Conservation (phyloP, 2,797 vertebrate genomes). For the Microtus agrestis region DNA sequence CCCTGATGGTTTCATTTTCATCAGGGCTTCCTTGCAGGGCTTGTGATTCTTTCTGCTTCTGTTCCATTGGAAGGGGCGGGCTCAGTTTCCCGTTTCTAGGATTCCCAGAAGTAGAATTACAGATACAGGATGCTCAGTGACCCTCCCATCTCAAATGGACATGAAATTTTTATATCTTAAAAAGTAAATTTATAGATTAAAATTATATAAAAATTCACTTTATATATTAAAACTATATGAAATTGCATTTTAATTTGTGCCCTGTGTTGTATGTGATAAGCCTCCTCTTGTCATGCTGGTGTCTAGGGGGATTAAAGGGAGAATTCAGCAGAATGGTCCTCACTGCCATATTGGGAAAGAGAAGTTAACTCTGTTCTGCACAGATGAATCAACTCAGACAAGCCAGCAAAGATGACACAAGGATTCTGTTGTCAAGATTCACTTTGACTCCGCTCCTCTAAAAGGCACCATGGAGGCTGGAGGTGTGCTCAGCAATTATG, state of each 20-base stretch:
- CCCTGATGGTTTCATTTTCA: background rate
- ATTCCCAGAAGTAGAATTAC: background rate
- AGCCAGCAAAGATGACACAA: background rate
- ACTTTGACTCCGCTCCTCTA: background rate
- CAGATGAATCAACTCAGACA: background rate
- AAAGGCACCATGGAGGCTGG: background rate
- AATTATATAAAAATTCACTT: background rate
- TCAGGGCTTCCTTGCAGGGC: background rate
- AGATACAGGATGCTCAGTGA: background rate
- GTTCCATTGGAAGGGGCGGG: background rate
- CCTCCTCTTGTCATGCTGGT: background rate
- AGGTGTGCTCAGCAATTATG: background rate
- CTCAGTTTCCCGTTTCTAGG: background rate
- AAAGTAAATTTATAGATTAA: background rate
- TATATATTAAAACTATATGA: background rate
- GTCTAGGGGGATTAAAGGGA: background rate
- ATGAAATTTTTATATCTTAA: background rate
- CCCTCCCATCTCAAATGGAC: constrained; percentile 28
- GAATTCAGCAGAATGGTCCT: background rate
- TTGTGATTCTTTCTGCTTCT: constrained; percentile 23
- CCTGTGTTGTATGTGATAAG: background rate
- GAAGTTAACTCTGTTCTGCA: background rate
- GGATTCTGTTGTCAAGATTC: background rate
- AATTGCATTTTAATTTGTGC: background rate
- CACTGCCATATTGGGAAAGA: constrained; percentile 10